These are phyloP conservation scores for Strix aluco DNA, from an alignment of 2,113 vertebrate species.

Conservation along the genomic window DNA sequence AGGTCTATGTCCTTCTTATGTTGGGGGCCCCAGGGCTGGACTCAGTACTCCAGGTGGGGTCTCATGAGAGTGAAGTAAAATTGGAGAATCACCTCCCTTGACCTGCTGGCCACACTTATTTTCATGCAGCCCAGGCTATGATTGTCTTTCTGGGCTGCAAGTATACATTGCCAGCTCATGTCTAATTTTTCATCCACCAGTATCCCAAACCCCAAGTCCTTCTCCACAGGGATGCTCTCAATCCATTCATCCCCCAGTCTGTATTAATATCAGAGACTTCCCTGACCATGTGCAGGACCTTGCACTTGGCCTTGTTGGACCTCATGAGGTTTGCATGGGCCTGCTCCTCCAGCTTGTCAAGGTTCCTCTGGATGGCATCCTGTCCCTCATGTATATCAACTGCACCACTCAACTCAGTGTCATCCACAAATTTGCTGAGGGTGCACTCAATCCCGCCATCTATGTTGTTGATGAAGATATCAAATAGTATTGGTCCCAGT, in stretches of 20 bases:
- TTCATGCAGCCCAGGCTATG: rapidly evolving
- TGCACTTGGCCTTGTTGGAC: neutral
- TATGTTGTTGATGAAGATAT: neutral
- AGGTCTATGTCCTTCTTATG: neutral
- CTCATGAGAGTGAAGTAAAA: rapidly evolving
- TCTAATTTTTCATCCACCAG: neutral
- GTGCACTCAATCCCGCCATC: neutral
- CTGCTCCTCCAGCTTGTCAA: neutral
- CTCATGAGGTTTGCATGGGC: rapidly evolving
- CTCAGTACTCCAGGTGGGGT: rapidly evolving
- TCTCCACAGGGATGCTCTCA: rapidly evolving
- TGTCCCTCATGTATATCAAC: neutral
- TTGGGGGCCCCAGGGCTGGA: neutral
- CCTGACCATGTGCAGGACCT: rapidly evolving
- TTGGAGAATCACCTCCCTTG: rapidly evolving
- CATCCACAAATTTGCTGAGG: neutral
- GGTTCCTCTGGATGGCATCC: neutral
- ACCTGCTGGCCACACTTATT: neutral
- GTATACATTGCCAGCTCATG: rapidly evolving
- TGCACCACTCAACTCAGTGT: neutral
- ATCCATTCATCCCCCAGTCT: neutral
- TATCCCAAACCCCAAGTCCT: neutral
- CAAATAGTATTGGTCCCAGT: neutral
- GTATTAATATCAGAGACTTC: neutral
- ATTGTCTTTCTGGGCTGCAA: neutral